Conservation (phyloP, 2,888 invertebrate genomes). For the Erpobdella octoculata region DNA sequence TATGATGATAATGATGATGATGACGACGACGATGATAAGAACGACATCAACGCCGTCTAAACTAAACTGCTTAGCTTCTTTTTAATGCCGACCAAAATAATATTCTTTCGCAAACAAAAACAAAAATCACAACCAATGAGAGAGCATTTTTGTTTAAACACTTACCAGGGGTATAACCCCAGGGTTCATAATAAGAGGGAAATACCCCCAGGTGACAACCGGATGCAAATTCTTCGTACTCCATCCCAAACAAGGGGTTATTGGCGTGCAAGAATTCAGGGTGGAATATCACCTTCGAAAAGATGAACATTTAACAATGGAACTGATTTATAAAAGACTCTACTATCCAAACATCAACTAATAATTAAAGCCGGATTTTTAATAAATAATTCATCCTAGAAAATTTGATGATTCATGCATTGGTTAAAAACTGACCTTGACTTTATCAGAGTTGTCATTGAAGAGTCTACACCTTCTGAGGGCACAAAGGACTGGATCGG, state of each 20-base stretch:
- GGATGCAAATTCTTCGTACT: conserved; percentile 97
- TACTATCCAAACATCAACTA: neutral
- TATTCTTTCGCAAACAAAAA: neutral
- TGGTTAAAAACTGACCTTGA: conserved; percentile 65
- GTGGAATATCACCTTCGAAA: conserved; percentile 77
- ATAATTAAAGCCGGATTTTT: neutral
- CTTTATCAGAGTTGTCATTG: conserved; percentile 83
- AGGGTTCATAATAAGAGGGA: conserved; percentile 98
- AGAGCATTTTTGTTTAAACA: too few relatives aligned
- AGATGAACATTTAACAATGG: neutral
- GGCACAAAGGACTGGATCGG: conserved; percentile 77
- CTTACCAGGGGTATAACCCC: conserved; percentile 84
- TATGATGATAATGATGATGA: neutral
- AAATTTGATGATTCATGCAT: neutral
- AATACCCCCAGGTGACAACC: conserved; percentile 98
- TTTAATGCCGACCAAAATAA: neutral
- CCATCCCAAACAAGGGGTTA: conserved; percentile 90
- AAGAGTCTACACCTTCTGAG: conserved; percentile 85
- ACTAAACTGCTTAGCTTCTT: neutral
- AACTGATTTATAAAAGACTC: neutral
- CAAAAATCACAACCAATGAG: too few relatives aligned
- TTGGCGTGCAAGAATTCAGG: conserved; percentile 95
- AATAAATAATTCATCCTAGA: neutral
- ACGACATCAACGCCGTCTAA: neutral
- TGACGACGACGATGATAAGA: neutral